A percentile compares a stretch with the other conserved stretches of the same genome.
Conservation (phyloP, 2,888 invertebrate species). For the Lagria hirta region DNA sequence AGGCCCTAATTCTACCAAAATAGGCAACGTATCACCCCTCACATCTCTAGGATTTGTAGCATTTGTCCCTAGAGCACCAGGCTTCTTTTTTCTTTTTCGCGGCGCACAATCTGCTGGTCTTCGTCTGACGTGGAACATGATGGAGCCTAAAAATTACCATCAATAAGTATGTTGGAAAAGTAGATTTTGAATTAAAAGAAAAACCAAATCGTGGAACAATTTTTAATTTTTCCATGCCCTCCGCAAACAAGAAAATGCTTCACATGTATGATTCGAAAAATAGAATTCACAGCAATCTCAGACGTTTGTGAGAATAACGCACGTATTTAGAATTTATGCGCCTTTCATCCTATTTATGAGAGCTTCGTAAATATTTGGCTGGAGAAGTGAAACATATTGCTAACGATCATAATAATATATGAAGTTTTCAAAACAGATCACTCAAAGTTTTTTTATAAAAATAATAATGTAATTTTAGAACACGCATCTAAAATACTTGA, state of each 20-base stretch:
- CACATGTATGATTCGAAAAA: slow-evolving; percentile 20
- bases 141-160: slow-evolving; percentile 73
- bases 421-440: no score
- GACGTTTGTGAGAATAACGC: slow-evolving; percentile 7
- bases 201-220: slow-evolving; percentile 23
- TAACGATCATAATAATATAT: no score
- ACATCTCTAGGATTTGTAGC: slow-evolving; percentile 61
- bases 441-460: no score
- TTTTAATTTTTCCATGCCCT: slow-evolving; percentile 18
- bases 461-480: no score
- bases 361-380: slow-evolving; percentile 10
- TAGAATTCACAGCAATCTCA: slow-evolving; percentile 17
- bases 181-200: slow-evolving; percentile 1
- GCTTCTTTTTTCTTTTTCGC: slow-evolving; percentile 83
- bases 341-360: slow-evolving; percentile 14
- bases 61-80: slow-evolving; percentile 55
- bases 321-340: slow-evolving; percentile 11
- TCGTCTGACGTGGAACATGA: slow-evolving; percentile 95
- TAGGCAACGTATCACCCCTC: slow-evolving; percentile 64
- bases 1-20: slow-evolving; percentile 80
- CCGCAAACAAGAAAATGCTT: slow-evolving; percentile 13
- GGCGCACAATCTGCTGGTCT: slow-evolving; percentile 89
- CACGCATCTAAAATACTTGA: no score
- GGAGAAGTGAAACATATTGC: background rate
- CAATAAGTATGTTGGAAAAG: no score